Evolutionary conservation across 2,797 vertebrate genomes (phyloP).

Genomic region (Dicrostonyx torquatus): DNA sequence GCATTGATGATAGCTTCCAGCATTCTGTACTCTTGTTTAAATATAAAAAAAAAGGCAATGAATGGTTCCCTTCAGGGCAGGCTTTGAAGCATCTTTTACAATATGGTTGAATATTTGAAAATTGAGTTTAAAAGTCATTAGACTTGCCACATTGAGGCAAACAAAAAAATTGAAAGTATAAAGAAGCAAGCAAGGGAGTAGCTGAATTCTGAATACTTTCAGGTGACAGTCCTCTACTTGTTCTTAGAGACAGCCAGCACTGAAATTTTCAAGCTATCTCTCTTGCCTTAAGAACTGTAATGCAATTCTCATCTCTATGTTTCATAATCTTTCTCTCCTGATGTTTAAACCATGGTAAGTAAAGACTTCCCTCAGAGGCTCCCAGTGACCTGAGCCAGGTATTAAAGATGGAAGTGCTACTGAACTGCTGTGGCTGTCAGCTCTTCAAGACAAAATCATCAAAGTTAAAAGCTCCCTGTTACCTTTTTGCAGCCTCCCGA

Average conservation of each 20-base stretch:
- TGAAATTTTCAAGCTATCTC: background rate
- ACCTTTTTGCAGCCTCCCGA: background rate
- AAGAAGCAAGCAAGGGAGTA: background rate
- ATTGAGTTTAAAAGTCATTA: constrained; percentile 63
- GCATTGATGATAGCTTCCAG: constrained; percentile 76
- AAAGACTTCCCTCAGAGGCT: constrained; percentile 48
- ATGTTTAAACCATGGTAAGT: constrained; percentile 34
- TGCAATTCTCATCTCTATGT: constrained; percentile 15
- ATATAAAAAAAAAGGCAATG: constrained; percentile 35
- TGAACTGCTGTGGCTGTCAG: background rate
- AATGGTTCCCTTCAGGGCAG: constrained; percentile 63
- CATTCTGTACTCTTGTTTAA: constrained; percentile 67
- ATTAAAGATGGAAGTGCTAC: background rate
- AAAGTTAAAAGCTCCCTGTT: background rate
- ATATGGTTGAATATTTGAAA: constrained; percentile 44
- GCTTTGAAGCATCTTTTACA: constrained; percentile 62
- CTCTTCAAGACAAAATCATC: constrained; percentile 8
- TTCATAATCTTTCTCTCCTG: constrained; percentile 35
- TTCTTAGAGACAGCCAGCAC: background rate
- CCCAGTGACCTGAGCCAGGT: background rate
- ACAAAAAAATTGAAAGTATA: constrained; percentile 19
- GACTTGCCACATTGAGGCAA: background rate
- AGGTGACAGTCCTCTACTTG: background rate
- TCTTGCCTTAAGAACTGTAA: constrained; percentile 34
- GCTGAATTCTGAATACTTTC: background rate